A percentile compares a stretch with the other conserved stretches of the same genome.
Conservation (phyloP, 2,797 vertebrate genomes). For the Prunella strophiata region DNA sequence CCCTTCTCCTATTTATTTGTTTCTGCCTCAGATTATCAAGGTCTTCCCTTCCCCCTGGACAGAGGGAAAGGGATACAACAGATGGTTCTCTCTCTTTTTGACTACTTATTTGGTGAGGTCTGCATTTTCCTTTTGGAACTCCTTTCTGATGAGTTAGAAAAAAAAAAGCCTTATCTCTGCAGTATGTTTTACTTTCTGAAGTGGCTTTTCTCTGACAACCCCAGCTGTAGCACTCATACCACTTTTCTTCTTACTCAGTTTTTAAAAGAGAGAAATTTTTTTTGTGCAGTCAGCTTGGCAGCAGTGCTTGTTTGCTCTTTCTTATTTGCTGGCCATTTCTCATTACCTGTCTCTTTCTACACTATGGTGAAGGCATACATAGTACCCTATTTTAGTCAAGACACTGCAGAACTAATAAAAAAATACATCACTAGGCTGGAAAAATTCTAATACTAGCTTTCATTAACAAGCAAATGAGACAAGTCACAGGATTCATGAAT, state of each 20-base stretch:
- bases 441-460: neutral
- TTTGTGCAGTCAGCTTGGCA: neutral
- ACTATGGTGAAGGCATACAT: neutral
- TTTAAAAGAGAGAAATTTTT: neutral
- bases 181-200: slow-evolving; percentile 55
- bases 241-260: slow-evolving; percentile 24
- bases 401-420: neutral
- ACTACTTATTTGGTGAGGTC: slow-evolving; percentile 42
- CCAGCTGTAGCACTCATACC: slow-evolving; percentile 31
- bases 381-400: neutral
- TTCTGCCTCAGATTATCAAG: neutral
- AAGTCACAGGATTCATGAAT: neutral
- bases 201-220: slow-evolving; percentile 49
- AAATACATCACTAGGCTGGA: neutral
- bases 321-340: slow-evolving; percentile 7
- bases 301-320: neutral
- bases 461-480: neutral
- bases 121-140: slow-evolving; percentile 51
- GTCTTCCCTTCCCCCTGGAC: neutral
- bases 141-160: slow-evolving; percentile 42
- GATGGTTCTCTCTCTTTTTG: slow-evolving; percentile 36
- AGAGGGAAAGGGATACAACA: neutral
- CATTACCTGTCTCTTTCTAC: neutral
- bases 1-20: neutral
- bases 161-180: slow-evolving; percentile 42